Percentiles rank a stretch among this genome's conserved stretches.
phyloP scores from a whole-genome alignment of 2,888 invertebrate species.

The Aspidapion aeneum region DNA sequence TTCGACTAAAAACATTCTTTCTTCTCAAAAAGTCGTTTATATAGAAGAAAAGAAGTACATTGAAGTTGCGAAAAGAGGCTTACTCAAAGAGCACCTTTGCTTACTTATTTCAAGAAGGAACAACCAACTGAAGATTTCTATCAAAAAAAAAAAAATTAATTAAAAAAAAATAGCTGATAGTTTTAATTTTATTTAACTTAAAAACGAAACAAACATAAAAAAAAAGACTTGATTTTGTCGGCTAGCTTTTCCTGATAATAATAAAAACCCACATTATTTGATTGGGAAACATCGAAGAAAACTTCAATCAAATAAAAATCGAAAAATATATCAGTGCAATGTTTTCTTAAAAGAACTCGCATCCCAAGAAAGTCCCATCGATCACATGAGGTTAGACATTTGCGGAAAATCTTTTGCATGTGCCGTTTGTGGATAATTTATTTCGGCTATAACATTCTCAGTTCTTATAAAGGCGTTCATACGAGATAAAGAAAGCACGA shows the following conservation, averaged over 20 bases:
- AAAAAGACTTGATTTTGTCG: no score
- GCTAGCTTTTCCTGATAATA: no score
- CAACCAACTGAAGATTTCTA: slow-evolving; percentile 8
- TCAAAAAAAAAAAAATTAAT: background rate
- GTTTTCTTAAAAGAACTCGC: background rate
- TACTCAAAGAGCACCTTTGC: background rate
- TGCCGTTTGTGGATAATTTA: no score
- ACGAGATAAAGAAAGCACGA: no score
- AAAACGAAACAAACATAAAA: no score
- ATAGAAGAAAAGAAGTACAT: slow-evolving; percentile 21
- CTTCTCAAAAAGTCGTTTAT: slow-evolving; percentile 19
- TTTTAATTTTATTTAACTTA: no score
- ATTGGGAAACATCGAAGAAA: no score
- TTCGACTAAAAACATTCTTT: background rate
- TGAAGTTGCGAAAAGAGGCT: slow-evolving; percentile 9
- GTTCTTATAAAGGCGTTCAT: background rate
- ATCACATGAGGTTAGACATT: no score
- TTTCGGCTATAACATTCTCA: background rate
- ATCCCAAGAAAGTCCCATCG: background rate
- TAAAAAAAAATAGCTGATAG: background rate
- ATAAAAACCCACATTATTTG: no score
- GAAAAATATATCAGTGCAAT: background rate
- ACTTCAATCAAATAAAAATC: no score
- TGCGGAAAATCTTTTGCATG: no score
- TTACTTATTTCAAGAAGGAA: slow-evolving; percentile 14